Base-by-base conservation (phyloP, 1,140 invertebrate genomes). In the Stenopsyche tienmushanensis region DNA sequence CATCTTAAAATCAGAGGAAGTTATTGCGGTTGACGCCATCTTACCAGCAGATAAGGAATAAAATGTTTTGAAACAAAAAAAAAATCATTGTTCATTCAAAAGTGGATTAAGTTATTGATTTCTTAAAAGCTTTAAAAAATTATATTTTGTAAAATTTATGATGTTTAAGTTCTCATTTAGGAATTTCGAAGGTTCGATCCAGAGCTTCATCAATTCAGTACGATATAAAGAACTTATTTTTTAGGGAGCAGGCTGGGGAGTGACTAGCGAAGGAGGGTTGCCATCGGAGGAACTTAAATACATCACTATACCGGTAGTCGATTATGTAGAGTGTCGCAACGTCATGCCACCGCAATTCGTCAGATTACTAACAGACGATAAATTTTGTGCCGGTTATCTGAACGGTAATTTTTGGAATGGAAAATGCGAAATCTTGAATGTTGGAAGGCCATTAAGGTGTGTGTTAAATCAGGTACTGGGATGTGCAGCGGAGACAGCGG, bases 401-500 rank as follows among this genome's bases (percentile, higher is more conserved):
- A 66, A 66, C 25, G 66, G 66, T 57, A 52, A 34, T 34, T 34
- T 7, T 34, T 34, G 29, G 5, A 34, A 34, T 34, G 5, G 5
- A n/a, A n/a, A 7, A 34, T 13, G 5, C 29, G 5, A 34, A 7
- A 5, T 34, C 13, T 34, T 13, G 29, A 5, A 7, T 34, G 13
- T 34, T 34, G 29, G 13, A 34, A 7, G 29, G 5, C 29, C 5
- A 7, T 34, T 34, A 5, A 34, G 5, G n/a, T 53, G 17, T 18
- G 5, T 15, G 9, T 64, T 57, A n/a, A n/a, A n/a, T 41, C 15
- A 65, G 64, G 65, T 10, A 55, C 65, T 2, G 41, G 49, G 2
- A 2, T 66, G 7, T 66, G 65, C 41, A 34, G 18, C n/a, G 65
- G 65, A 0, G 65, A 66, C 39, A 57, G 50, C 25, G 65, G 65